Evolutionary conservation across 2,113 vertebrate genomes (phyloP).

Genomic region (Prunella himalayana): DNA sequence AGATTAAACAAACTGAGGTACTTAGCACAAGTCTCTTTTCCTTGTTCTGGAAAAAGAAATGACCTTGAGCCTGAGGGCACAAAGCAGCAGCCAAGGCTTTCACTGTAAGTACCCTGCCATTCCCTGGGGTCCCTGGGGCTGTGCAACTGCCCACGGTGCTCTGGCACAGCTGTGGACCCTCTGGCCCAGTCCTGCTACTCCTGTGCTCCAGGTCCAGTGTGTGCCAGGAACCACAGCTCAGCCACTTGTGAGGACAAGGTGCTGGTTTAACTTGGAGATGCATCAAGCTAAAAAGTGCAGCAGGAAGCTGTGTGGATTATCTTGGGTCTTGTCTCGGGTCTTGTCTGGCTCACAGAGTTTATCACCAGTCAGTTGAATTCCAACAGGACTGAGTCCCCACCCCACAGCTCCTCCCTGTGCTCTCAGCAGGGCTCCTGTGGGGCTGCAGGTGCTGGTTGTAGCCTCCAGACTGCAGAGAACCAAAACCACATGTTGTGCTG

Average conservation of each 20-base stretch:
- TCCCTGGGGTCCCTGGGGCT: neutral
- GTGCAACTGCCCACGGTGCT: fast-evolving
- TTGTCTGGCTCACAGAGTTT: neutral
- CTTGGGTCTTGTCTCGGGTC: neutral
- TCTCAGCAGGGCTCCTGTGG: neutral
- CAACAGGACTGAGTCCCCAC: neutral
- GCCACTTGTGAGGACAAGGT: neutral
- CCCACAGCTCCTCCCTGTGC: neutral
- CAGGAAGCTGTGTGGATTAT: neutral
- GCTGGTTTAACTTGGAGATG: neutral
- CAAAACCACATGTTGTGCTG: neutral
- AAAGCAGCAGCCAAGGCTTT: neutral
- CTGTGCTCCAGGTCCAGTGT: fast-evolving
- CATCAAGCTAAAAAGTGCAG: neutral
- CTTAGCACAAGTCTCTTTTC: neutral
- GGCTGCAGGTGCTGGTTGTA: neutral
- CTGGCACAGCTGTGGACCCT: neutral
- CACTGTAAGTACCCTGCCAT: neutral
- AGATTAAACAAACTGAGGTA: neutral
- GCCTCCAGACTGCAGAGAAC: fast-evolving
- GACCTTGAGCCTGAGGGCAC: neutral
- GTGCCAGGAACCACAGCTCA: fast-evolving
- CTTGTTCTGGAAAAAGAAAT: neutral
- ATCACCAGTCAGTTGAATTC: neutral
- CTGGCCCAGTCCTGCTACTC: neutral